Percentiles rank a stretch among this genome's conserved stretches.
Conservation (phyloP, 2,797 vertebrate genomes). For the Clamator glandarius region DNA sequence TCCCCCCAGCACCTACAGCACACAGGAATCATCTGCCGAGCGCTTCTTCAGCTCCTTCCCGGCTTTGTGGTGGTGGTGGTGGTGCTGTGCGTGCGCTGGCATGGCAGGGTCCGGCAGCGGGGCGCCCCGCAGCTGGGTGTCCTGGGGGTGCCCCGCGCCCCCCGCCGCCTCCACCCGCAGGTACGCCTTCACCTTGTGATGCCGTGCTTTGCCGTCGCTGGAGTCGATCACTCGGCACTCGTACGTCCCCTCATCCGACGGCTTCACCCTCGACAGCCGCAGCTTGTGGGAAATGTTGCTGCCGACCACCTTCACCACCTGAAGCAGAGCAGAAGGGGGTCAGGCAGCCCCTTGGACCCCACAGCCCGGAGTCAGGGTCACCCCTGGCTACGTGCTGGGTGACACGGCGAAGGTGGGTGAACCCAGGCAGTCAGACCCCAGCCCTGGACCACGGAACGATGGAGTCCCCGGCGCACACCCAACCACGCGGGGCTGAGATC, state of each 20-base stretch:
- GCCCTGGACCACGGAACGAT: fast-evolving
- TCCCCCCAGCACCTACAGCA: constrained; percentile 75
- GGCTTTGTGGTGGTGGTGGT: constrained; percentile 79
- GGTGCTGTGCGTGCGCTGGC: constrained; percentile 68
- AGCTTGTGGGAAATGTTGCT: constrained; percentile 99
- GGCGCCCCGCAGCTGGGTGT: constrained; percentile 62
- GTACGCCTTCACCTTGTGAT: constrained; percentile 90
- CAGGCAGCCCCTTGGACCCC: neutral
- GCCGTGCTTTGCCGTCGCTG: constrained; percentile 85
- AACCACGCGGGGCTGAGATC: neutral
- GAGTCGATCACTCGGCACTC: constrained; percentile 95
- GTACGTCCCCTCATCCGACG: constrained; percentile 91
- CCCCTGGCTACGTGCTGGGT: neutral
- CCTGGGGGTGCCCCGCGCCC: constrained; percentile 69
- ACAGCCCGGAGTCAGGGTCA: fast-evolving
- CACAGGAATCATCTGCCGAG: constrained; percentile 82
- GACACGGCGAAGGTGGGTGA: fast-evolving
- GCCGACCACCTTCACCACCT: constrained; percentile 97
- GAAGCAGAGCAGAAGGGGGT: neutral
- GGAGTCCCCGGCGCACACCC: neutral
- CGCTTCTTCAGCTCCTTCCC: constrained; percentile 84
- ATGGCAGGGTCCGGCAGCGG: constrained; percentile 48
- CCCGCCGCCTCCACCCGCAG: constrained; percentile 85
- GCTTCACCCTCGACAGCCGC: constrained; percentile 90
- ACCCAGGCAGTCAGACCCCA: neutral